These are phyloP conservation scores for Barnardius zonarius DNA, from an alignment of 2,113 vertebrate species.

Conservation along the genomic window DNA sequence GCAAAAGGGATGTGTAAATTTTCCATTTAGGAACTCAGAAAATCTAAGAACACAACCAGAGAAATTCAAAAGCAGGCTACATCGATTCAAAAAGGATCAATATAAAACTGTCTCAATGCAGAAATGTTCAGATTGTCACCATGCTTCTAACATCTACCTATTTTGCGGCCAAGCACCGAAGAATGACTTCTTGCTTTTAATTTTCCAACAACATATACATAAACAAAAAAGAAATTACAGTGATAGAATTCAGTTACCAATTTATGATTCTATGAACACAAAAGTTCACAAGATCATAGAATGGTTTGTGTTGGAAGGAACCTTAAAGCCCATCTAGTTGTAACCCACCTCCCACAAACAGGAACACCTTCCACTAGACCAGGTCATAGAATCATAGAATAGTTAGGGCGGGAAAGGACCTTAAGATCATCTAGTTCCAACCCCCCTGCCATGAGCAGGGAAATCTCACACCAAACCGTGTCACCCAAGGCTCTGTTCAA, in stretches of 20 bases:
- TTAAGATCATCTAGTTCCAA: no score
- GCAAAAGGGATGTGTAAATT: background rate
- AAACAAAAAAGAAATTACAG: background rate
- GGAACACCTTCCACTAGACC: background rate
- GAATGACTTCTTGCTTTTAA: background rate
- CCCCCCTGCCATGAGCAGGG: no score
- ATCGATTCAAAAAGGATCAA: background rate
- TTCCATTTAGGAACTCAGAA: background rate
- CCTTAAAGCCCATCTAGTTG: background rate
- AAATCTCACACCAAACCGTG: no score
- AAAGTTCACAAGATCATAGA: background rate
- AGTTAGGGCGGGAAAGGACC: no score
- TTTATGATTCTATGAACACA: background rate
- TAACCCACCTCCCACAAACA: background rate
- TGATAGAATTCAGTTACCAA: background rate
- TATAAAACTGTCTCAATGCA: background rate
- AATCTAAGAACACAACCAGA: background rate
- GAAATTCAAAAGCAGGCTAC: background rate
- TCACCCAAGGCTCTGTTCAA: no score
- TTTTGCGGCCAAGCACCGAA: background rate
- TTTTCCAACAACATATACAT: background rate
- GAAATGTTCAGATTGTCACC: background rate
- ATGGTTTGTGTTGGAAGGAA: background rate
- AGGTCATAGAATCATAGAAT: background rate
- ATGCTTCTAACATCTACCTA: background rate